Evolutionary conservation across 2,113 vertebrate genomes (phyloP).

Genomic region (Meles meles): DNA sequence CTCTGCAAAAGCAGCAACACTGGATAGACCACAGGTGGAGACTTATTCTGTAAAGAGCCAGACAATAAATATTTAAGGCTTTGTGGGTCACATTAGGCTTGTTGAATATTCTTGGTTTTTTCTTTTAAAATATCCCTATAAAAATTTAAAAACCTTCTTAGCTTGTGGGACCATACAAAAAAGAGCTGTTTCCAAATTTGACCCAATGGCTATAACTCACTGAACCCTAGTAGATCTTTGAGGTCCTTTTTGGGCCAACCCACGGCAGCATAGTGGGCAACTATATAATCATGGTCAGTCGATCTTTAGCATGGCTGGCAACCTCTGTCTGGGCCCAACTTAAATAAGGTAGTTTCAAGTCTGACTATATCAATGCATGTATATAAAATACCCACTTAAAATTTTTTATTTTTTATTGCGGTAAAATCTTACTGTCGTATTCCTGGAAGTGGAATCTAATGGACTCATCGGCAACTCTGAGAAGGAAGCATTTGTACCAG

Average conservation of each 20-base stretch:
- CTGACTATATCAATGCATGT: not conserved
- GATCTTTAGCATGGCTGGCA: not conserved
- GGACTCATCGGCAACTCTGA: not conserved
- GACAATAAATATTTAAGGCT: not conserved
- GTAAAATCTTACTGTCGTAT: not conserved
- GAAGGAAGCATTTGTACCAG: not conserved
- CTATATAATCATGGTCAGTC: not conserved
- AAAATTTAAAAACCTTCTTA: not conserved
- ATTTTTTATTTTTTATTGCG: not conserved
- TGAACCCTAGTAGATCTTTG: not conserved
- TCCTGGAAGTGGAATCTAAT: not conserved
- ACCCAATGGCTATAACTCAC: not conserved
- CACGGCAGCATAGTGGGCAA: not conserved
- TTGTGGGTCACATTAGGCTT: not conserved
- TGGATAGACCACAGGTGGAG: not conserved
- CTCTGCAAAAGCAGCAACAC: not conserved
- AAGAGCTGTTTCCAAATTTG: not conserved
- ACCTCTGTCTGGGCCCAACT: not conserved
- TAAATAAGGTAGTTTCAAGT: not conserved
- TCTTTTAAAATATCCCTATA: not conserved
- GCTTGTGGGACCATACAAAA: not conserved
- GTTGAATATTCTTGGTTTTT: not conserved
- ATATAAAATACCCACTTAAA: not conserved
- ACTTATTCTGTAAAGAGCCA: not conserved
- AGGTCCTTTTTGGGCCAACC: not conserved